Evolutionary conservation across 1,140 invertebrate species (phyloP), one percentile per base, ranked within the genome.

Genomic region (Leptoteleia sp.): DNA sequence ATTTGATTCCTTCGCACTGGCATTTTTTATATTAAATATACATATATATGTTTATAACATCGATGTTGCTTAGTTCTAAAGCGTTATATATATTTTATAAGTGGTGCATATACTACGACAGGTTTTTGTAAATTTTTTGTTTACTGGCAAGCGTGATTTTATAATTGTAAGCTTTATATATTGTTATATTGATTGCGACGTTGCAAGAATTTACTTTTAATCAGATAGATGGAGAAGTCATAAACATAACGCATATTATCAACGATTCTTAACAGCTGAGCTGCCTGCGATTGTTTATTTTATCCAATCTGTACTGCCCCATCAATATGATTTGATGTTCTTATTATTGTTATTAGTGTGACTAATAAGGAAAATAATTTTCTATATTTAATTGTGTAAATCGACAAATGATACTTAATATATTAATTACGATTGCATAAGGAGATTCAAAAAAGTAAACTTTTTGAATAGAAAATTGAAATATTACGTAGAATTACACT

Each of bases 51-150:
- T 67, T 35, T 67, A 54, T 67, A 55, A 38, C 9, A 4, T 48
- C 15, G 50, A 47, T 57, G 64, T 68, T 68, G 31, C 40, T 35
- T 68, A 54, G 40, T 68, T 68, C 5, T 68, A 68, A 57, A 47
- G 27, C 31, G 50, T 55, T 55, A 47, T 48, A 9, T 67, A 50
- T 67, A 55, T 55, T 57, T 68, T 55, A 19, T 68, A 55, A 17
- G 42, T 64, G 50, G 35, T 64, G 31, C 11, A 15, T 52, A 64
- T 42, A 11, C 33, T 40, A 13, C n/a, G 27, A 31, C 22, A 59
- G 17, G 29, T n/a, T 11, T 16, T 40, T 55, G 27, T 45, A 59
- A 4, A 42, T 13, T 29, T 43, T 54, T 25, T 37, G n/a, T 62
- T 33, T 37, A 16, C 54, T 54, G n/a, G 29, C 12, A 35, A 12